phyloP scores from a whole-genome alignment of 1,140 invertebrate species.

The Drosophila santomea region DNA sequence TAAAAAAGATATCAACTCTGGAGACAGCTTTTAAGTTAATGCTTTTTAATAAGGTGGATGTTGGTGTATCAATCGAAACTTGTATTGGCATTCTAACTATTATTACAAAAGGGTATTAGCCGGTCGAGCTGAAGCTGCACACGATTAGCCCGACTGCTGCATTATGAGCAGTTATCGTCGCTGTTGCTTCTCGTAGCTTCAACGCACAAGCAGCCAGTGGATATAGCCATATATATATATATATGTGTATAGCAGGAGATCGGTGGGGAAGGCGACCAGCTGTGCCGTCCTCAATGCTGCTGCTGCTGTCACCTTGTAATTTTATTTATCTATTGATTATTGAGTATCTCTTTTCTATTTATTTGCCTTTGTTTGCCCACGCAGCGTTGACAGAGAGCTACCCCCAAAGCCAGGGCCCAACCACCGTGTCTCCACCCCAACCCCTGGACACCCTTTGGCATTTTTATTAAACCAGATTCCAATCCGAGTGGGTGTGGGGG shows the following conservation, averaged over 20 bases:
- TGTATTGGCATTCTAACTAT: too few species aligned
- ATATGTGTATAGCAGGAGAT: not conserved
- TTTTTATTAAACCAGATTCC: slow-evolving; percentile 77
- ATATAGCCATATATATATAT: not conserved
- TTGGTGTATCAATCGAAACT: too few species aligned
- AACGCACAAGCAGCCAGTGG: slow-evolving; percentile 17
- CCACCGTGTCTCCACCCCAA: not conserved
- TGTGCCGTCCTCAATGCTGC: slow-evolving; percentile 57
- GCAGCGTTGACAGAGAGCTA: slow-evolving; percentile 66
- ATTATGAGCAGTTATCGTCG: slow-evolving; percentile 75
- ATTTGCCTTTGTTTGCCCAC: slow-evolving; percentile 82
- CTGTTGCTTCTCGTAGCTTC: slow-evolving; percentile 64
- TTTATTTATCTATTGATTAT: slow-evolving; percentile 84
- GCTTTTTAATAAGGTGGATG: too few species aligned
- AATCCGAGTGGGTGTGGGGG: slow-evolving; percentile 23
- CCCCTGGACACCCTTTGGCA: slow-evolving; percentile 43
- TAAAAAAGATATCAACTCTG: too few species aligned
- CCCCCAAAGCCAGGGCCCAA: slow-evolving; percentile 25
- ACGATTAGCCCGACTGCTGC: slow-evolving; percentile 44
- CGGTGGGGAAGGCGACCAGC: slow-evolving; percentile 31
- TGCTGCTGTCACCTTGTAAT: slow-evolving; percentile 79
- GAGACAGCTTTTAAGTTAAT: too few species aligned
- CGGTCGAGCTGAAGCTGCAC: too few species aligned
- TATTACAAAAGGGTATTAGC: not conserved
- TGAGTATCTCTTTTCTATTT: slow-evolving; percentile 83